A percentile compares a stretch with the other conserved stretches of the same genome.
phyloP scores from a whole-genome alignment of 37 sponge, comb jelly and placozoan species.

The Dysidea cf. avara region DNA sequence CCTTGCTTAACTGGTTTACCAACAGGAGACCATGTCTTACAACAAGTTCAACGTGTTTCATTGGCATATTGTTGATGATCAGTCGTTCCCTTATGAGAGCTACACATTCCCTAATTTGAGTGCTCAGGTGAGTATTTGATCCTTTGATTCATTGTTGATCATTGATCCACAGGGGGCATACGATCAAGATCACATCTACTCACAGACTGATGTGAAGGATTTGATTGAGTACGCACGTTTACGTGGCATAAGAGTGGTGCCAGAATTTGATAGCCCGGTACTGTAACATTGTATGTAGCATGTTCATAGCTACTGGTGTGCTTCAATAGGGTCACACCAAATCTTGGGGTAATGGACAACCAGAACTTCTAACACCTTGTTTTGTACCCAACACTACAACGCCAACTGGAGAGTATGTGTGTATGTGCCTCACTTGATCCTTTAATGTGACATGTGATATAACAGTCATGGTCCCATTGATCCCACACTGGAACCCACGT shows the following conservation, averaged over 20 bases:
- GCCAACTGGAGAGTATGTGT: too few species aligned
- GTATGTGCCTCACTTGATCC: too few species aligned
- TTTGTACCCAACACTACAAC: too few species aligned
- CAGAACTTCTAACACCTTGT: too few species aligned
- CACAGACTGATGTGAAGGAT: constrained; percentile 49
- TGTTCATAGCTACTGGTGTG: too few species aligned
- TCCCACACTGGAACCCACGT: constrained; percentile 67
- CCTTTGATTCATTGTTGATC: too few species aligned
- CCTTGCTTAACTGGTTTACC: not conserved
- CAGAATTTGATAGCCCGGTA: constrained; percentile 97
- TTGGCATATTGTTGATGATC: constrained; percentile 97
- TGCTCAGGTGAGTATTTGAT: constrained; percentile 40
- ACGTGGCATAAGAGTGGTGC: constrained; percentile 88
- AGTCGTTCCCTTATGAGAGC: constrained; percentile 86
- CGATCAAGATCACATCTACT: constrained; percentile 71
- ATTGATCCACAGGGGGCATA: constrained; percentile 65
- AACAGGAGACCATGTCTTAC: constrained; percentile 78
- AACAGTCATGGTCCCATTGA: constrained; percentile 89
- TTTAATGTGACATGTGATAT: constrained; percentile 42
- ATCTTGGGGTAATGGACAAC: too few species aligned
- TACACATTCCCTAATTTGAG: constrained; percentile 68
- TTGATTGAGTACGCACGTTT: constrained; percentile 82
- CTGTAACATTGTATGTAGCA: too few species aligned
- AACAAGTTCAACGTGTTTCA: constrained; percentile 93
- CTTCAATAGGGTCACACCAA: too few species aligned